phyloP scores from a whole-genome alignment of 2,797 vertebrate species.

The Pachyuromys duprasi region DNA sequence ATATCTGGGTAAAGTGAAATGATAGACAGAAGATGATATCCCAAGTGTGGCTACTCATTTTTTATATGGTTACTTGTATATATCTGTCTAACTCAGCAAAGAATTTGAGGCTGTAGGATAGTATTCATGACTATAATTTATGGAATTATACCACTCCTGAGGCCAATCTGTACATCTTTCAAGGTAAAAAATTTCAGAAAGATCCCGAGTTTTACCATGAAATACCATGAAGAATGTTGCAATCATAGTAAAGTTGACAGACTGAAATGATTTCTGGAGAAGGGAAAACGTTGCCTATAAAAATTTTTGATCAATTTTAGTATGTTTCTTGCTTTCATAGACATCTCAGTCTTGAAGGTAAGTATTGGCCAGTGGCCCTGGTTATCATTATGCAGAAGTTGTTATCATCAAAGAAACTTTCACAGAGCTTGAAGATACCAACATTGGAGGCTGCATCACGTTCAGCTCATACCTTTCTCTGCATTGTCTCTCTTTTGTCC shows the following conservation, averaged over 20 bases:
- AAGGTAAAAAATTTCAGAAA: slow-evolving; percentile 25
- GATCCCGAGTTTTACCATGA: not conserved
- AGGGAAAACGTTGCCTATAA: not conserved
- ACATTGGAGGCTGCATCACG: not conserved
- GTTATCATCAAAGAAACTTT: not conserved
- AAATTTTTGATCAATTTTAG: slow-evolving; percentile 34
- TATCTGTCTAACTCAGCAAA: slow-evolving; percentile 36
- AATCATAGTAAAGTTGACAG: slow-evolving; percentile 15
- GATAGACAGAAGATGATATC: not conserved
- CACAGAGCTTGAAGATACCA: slow-evolving; percentile 32
- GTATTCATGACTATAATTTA: slow-evolving; percentile 42
- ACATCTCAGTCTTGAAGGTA: not conserved
- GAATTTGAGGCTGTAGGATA: slow-evolving; percentile 13
- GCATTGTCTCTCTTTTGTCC: slow-evolving; percentile 2
- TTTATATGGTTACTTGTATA: not conserved
- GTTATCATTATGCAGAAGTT: slow-evolving; percentile 6
- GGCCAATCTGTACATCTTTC: slow-evolving; percentile 11
- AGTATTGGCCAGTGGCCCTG: not conserved
- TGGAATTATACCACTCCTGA: not conserved
- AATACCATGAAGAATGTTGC: not conserved
- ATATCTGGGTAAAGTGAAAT: slow-evolving; percentile 8
- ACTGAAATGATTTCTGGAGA: slow-evolving; percentile 47
- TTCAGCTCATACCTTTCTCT: slow-evolving; percentile 12
- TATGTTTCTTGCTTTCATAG: not conserved
- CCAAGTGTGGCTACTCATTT: not conserved